These are phyloP conservation scores for Pentalonia nigronervosa DNA, from an alignment of 1,140 invertebrate species.

Conservation along the genomic window DNA sequence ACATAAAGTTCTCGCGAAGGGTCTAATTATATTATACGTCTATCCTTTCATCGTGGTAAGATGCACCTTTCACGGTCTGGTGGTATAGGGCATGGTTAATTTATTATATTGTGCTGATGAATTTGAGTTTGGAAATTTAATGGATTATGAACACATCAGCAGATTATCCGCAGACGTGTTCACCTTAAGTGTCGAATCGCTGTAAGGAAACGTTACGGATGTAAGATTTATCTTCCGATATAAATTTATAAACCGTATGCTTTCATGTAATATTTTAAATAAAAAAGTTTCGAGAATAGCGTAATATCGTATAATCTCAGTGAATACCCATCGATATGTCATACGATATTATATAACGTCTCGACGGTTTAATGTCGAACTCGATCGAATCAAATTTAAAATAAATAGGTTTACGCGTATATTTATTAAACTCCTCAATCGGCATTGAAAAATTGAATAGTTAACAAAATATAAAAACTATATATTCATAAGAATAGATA, in stretches of 20 bases:
- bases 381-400: no score
- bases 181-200: neutral
- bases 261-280: neutral
- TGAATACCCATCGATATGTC: neutral
- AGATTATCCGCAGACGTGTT: neutral
- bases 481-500: neutral
- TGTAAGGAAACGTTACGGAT: neutral
- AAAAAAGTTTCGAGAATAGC: neutral
- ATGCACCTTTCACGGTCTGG: neutral
- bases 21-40: constrained; percentile 5
- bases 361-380: no score
- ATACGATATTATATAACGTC: neutral
- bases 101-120: neutral
- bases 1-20: neutral
- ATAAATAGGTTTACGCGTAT: neutral
- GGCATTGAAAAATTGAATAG: neutral
- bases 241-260: neutral
- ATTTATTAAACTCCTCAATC: neutral
- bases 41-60: neutral
- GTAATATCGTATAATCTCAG: neutral
- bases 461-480: neutral
- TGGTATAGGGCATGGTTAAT: neutral
- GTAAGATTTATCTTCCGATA: neutral
- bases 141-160: neutral
- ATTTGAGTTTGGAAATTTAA: neutral